Base-by-base conservation (phyloP, 37 sponge, comb jelly and placozoan genomes). In the Eunapius fragilis region DNA sequence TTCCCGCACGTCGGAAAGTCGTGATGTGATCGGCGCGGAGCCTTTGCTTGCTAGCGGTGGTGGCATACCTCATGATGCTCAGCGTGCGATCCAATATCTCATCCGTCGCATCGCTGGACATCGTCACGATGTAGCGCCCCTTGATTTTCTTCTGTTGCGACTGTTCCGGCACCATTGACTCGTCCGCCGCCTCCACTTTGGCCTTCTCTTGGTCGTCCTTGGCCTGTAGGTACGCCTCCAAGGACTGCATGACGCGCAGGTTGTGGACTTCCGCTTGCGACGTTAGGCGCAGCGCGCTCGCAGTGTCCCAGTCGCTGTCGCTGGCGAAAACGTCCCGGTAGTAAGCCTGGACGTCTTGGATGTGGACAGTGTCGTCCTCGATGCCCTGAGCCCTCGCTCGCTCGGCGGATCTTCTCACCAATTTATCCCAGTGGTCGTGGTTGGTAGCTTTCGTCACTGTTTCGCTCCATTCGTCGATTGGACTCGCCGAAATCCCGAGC, bases 91-190 rank as follows among this genome's bases (percentile, higher is more conserved):
- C 86, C 30, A 94, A 72, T 33, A 83, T 31, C 10, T 82, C 77
- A 27, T 94, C 89, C 2, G 74, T 67, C 7, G 92, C 37, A 6
- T 77, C 78, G 2, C 31, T 2, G 22, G 82, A 48, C 11, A 94
- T 79, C 78, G 88, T 77, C 23, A 94, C 89, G 2, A 87, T 86
- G 83, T 89, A 94, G 2, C 92, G 87, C 0, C 89, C 91, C 25
- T 79, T 75, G 33, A 89, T 86, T 0, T 37, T 68, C 70, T 76
- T 89, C 47, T 89, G 77, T n/a, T 70, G 70, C 12, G 25, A 22
- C 14, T 27, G 49, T 50, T 31, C 69, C 3, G 70, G 14, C 33
- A 27, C 31, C 26, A 31, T 31, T 12, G 26, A 24, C 70, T 68
- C 10, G 69, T 34, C 69, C 31, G 24, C 24, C 5, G 17, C 34